Percentiles rank a stretch among this genome's conserved stretches.
Evolutionary conservation across 1,140 invertebrate species (phyloP).

Genomic region (Asobara japonica): DNA sequence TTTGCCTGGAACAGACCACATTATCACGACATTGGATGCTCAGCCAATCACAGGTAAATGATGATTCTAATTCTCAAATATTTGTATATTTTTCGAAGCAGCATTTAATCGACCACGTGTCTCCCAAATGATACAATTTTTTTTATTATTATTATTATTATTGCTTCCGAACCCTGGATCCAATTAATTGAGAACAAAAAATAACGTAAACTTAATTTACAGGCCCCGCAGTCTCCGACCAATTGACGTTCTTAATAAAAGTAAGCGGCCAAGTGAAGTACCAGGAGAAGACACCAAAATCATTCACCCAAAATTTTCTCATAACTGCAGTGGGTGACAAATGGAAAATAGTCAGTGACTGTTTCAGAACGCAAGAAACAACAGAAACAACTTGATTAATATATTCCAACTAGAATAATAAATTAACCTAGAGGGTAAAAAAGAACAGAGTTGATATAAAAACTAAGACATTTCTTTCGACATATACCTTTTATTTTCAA

Average conservation of each 20-base stretch:
- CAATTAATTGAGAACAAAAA: no score
- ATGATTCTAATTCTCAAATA: background rate
- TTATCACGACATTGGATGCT: constrained; percentile 77
- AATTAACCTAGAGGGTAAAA: background rate
- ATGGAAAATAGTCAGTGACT: constrained; percentile 90
- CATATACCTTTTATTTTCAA: constrained; percentile 59
- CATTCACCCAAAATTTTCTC: constrained; percentile 84
- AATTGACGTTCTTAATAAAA: constrained; percentile 79
- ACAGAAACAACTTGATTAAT: constrained; percentile 38
- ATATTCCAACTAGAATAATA: background rate
- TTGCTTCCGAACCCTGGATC: no score
- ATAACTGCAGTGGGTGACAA: constrained; percentile 84
- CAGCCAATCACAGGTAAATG: constrained; percentile 60
- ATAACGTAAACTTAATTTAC: constrained; percentile 20
- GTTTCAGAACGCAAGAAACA: constrained; percentile 79
- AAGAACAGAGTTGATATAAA: background rate
- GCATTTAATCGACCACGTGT: no score
- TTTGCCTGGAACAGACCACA: constrained; percentile 77
- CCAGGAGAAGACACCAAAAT: constrained; percentile 69
- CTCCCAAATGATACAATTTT: no score
- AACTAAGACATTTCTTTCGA: constrained; percentile 41
- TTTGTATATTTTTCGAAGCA: background rate
- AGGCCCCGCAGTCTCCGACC: constrained; percentile 71
- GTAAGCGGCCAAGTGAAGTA: constrained; percentile 79
- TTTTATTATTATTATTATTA: no score